Evolutionary conservation across 2,888 invertebrate species (phyloP).

Genomic region (Cheiracanthium punctorium): DNA sequence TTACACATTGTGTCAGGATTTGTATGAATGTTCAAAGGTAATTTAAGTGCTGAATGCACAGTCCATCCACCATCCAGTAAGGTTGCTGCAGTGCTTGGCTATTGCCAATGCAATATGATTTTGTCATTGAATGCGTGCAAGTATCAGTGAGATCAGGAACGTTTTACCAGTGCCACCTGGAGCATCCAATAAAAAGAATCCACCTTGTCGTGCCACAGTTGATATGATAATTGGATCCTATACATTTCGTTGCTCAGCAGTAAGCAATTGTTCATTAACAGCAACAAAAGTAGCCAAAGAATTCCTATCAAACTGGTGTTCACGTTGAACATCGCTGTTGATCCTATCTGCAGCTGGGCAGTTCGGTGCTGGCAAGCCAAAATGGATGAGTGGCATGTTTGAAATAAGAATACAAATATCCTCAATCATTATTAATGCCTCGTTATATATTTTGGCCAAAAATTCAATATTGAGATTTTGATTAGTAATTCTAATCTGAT

Average conservation of each 20-base stretch:
- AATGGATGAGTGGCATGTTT: too few relatives aligned
- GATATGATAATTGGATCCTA: background rate
- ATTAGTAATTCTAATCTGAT: too few relatives aligned
- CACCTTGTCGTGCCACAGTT: constrained; percentile 19
- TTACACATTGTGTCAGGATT: constrained; percentile 74
- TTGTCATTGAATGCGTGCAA: background rate
- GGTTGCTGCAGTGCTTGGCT: constrained; percentile 71
- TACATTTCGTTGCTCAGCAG: background rate
- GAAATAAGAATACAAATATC: too few relatives aligned
- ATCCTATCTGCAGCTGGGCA: too few relatives aligned
- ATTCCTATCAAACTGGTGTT: too few relatives aligned
- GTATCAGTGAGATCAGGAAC: background rate
- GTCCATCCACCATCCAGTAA: background rate
- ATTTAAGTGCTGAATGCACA: constrained; percentile 34
- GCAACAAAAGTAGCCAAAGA: too few relatives aligned
- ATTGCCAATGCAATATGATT: constrained; percentile 72
- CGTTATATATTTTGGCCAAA: too few relatives aligned
- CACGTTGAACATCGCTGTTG: too few relatives aligned
- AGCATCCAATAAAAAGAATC: constrained; percentile 72
- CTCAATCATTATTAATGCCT: too few relatives aligned
- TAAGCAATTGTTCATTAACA: too few relatives aligned
- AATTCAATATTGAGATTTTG: too few relatives aligned
- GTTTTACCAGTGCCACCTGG: background rate
- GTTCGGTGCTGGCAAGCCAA: too few relatives aligned
- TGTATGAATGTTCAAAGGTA: constrained; percentile 56